These are phyloP conservation scores for Procambarus clarkii DNA, from an alignment of 1,140 invertebrate genomes.

Conservation along the genomic window DNA sequence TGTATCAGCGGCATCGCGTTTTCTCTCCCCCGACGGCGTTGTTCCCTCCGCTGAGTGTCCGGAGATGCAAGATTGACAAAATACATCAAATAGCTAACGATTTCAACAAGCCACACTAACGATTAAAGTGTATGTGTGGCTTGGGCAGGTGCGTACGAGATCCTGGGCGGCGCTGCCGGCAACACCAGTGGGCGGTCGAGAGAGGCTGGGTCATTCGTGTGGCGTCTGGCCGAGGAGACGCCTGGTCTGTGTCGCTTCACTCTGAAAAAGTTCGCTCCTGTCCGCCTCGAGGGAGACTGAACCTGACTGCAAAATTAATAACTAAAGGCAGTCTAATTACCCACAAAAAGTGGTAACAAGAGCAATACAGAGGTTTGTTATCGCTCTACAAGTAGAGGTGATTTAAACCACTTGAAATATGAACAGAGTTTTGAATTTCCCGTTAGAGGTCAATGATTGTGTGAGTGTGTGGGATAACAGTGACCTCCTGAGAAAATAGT, in stretches of 20 bases:
- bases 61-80: no score
- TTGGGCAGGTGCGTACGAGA: neutral
- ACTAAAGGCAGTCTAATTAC: neutral
- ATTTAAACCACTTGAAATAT: neutral
- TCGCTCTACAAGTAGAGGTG: neutral
- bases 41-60: no score
- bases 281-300: neutral
- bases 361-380: neutral
- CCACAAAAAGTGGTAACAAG: no score
- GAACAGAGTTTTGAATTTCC: neutral
- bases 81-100: neutral
- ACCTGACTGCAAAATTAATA: no score
- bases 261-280: neutral
- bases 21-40: neutral
- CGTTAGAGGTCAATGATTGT: neutral
- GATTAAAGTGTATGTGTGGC: neutral
- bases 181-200: slow-evolving; percentile 7
- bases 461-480: neutral
- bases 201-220: slow-evolving; percentile 14
- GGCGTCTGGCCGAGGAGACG: neutral
- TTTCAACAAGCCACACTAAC: neutral
- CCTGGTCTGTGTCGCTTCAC: neutral
- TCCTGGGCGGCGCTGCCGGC: neutral
- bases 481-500: neutral
- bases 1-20: neutral